phyloP scores from a whole-genome alignment of 2,113 vertebrate species.

The Mobula hypostoma region DNA sequence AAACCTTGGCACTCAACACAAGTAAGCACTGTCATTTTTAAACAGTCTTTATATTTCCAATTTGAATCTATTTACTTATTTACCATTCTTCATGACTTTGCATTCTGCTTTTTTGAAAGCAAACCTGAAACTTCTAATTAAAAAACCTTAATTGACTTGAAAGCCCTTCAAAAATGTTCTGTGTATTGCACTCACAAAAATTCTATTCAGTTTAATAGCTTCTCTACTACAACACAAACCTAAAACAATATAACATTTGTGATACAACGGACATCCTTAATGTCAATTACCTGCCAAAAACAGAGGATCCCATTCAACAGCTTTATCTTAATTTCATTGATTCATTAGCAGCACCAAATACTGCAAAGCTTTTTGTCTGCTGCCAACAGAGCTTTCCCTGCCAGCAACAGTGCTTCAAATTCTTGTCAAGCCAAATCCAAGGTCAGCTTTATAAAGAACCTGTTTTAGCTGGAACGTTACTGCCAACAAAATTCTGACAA shows the following conservation, averaged over 20 bases:
- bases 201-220: neutral
- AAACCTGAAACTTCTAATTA: neutral
- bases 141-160: neutral
- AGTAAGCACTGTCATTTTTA: neutral
- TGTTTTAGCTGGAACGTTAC: conserved; percentile 2
- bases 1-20: neutral
- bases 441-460: neutral
- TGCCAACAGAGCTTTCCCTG: conserved; percentile 13
- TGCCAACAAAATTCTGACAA: neutral
- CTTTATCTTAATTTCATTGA: neutral
- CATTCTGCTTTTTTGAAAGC: neutral
- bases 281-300: conserved; percentile 2
- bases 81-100: neutral
- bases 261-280: neutral
- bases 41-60: neutral
- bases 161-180: neutral
- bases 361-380: conserved; percentile 8
- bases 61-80: neutral
- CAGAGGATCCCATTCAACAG: neutral
- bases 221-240: conserved; percentile 12
- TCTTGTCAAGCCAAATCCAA: conserved; percentile 6
- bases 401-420: conserved; percentile 16
- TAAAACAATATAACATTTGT: neutral
- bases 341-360: neutral
- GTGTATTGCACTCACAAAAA: neutral